Percentiles rank a stretch among this genome's conserved stretches.
Conservation (phyloP, 2,888 invertebrate species). For the Rugalucina vietnamica region DNA sequence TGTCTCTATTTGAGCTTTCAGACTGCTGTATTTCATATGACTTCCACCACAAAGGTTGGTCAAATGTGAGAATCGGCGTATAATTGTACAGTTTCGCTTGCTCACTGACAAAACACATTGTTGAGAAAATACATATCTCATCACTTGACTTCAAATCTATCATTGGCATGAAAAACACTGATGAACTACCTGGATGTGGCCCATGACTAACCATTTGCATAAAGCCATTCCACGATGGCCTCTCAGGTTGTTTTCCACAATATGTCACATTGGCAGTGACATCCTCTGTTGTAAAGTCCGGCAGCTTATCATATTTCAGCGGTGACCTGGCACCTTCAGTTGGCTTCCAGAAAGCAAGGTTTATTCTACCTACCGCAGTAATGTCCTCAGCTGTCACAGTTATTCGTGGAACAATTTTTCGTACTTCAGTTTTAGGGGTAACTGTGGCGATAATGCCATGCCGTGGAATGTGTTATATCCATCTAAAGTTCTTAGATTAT, state of each 20-base stretch:
- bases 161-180: constrained; percentile 53
- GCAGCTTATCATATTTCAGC: background rate
- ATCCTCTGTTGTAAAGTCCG: no score
- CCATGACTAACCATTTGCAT: constrained; percentile 3
- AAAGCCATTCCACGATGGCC: constrained; percentile 1
- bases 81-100: constrained; percentile 26
- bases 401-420: constrained; percentile 23
- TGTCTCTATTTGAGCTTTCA: background rate
- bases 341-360: constrained; percentile 35
- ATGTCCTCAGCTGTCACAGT: constrained; percentile 34
- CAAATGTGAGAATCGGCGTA: constrained; percentile 52
- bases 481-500: constrained; percentile 67
- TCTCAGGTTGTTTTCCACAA: no score
- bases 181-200: constrained; percentile 31
- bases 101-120: constrained; percentile 32
- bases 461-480: constrained; percentile 69
- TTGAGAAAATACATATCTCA: constrained; percentile 48
- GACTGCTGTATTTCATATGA: constrained; percentile 21
- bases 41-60: constrained; percentile 60
- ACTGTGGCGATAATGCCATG: constrained; percentile 69
- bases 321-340: background rate
- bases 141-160: constrained; percentile 54
- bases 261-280: no score
- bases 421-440: constrained; percentile 46
- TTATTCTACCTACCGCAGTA: constrained; percentile 27